A percentile compares a stretch with the other conserved stretches of the same genome.
Conservation (phyloP, 2,113 vertebrate genomes). For the Harpagus bidentatus region DNA sequence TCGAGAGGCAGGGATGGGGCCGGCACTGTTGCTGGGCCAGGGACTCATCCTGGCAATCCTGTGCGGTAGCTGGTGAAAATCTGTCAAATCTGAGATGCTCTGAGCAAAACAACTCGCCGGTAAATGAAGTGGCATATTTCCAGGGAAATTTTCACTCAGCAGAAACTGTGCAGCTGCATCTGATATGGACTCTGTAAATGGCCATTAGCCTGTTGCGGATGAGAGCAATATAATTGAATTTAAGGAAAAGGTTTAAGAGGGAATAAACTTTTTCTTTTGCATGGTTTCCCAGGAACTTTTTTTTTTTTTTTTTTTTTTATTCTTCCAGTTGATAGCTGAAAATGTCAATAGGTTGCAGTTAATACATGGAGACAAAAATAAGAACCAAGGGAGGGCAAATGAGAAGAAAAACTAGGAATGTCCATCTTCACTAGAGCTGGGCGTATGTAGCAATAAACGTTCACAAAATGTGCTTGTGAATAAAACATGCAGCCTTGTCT, state of each 20-base stretch:
- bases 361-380: not conserved
- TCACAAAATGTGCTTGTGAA: conserved; percentile 60
- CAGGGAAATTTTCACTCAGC: conserved; percentile 12
- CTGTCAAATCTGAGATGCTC: not conserved
- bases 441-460: conserved; percentile 1
- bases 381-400: conserved; percentile 1
- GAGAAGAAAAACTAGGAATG: not conserved
- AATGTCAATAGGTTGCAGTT: not conserved
- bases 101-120: not conserved
- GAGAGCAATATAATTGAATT: conserved; percentile 26
- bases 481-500: conserved; percentile 53
- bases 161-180: conserved; percentile 7
- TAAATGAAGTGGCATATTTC: conserved; percentile 31
- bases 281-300: not conserved
- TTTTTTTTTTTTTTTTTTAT: not conserved
- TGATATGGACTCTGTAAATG: conserved; percentile 6
- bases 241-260: conserved; percentile 1
- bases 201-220: not conserved
- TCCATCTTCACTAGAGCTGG: conserved; percentile 43
- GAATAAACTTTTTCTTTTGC: not conserved
- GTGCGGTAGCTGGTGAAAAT: not conserved
- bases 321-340: not conserved
- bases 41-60: not conserved
- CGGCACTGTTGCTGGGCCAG: rapidly evolving
- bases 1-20: not conserved